These are phyloP conservation scores for Drosophila subquinaria DNA, from an alignment of 2,888 invertebrate genomes.

Conservation along the genomic window DNA sequence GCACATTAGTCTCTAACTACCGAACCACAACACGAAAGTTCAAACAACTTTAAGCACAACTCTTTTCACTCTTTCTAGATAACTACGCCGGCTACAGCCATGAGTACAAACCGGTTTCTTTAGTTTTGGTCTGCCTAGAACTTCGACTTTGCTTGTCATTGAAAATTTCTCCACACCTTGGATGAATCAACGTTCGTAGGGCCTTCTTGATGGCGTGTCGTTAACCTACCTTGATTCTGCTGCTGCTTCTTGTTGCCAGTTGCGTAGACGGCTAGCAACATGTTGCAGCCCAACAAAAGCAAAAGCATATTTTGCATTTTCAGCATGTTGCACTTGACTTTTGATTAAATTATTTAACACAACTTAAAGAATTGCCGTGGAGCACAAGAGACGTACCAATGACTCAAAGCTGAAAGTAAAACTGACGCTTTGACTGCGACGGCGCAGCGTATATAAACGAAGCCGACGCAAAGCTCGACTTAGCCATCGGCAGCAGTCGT, in stretches of 20 bases:
- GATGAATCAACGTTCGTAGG: slow-evolving; percentile 40
- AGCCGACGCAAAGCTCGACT: slow-evolving; percentile 41
- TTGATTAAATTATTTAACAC: slow-evolving; percentile 29
- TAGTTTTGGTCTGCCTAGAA: slow-evolving; percentile 65
- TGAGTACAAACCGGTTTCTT: slow-evolving; percentile 62
- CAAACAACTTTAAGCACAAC: slow-evolving; percentile 26
- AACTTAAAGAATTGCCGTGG: slow-evolving; percentile 8
- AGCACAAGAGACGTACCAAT: slow-evolving; percentile 47
- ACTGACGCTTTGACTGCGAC: slow-evolving; percentile 73
- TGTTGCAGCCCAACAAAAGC: slow-evolving; percentile 62
- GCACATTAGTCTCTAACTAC: not conserved
- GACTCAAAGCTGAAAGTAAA: slow-evolving; percentile 64
- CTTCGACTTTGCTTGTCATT: slow-evolving; percentile 29
- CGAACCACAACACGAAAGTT: slow-evolving; percentile 19
- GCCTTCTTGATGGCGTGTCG: slow-evolving; percentile 12
- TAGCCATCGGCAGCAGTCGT: not conserved
- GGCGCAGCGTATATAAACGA: slow-evolving; percentile 77
- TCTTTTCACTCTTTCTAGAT: slow-evolving; percentile 30
- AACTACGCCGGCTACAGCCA: slow-evolving; percentile 14
- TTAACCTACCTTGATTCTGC: slow-evolving; percentile 75
- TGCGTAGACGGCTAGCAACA: slow-evolving; percentile 56
- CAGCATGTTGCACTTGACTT: slow-evolving; percentile 58
- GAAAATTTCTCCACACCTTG: slow-evolving; percentile 49
- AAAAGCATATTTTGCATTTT: slow-evolving; percentile 51
- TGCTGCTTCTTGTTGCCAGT: slow-evolving; percentile 62